Evolutionary conservation across 2,888 invertebrate species (phyloP).

Genomic region (Ormyrus thymus): DNA sequence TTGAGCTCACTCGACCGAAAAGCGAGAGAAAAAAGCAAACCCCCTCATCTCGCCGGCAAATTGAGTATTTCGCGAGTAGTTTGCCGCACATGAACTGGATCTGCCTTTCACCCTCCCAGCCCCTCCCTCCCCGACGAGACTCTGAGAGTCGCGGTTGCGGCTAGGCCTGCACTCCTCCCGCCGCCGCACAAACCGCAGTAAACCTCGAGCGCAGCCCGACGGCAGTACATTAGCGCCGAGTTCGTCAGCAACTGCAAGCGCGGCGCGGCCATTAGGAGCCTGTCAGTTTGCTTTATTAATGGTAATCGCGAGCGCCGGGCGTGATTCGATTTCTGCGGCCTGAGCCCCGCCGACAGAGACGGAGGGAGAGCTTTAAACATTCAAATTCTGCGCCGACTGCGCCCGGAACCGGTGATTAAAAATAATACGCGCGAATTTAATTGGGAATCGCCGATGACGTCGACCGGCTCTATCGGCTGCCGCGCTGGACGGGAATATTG

Average conservation of each 20-base stretch:
- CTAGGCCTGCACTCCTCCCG: neutral
- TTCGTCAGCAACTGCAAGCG: constrained; percentile 38
- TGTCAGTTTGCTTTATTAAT: constrained; percentile 43
- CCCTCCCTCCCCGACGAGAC: neutral
- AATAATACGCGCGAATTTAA: neutral
- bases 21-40: too few species aligned
- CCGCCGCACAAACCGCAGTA: constrained; percentile 36
- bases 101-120: neutral
- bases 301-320: constrained; percentile 40
- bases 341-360: neutral
- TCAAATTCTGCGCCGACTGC: neutral
- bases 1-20: too few species aligned
- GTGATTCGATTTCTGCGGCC: neutral
- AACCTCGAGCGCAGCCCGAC: constrained; percentile 24
- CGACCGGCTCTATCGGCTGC: neutral
- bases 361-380: neutral
- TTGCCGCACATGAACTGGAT: neutral
- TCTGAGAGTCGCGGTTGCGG: constrained; percentile 34
- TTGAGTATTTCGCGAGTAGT: neutral
- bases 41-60: neutral
- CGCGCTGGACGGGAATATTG: too few species aligned
- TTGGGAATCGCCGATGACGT: neutral
- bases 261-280: constrained; percentile 33
- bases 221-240: constrained; percentile 51
- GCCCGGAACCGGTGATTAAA: constrained; percentile 6